Evolutionary conservation across 1,140 invertebrate genomes (phyloP).

Genomic region (Drosophila tani): DNA sequence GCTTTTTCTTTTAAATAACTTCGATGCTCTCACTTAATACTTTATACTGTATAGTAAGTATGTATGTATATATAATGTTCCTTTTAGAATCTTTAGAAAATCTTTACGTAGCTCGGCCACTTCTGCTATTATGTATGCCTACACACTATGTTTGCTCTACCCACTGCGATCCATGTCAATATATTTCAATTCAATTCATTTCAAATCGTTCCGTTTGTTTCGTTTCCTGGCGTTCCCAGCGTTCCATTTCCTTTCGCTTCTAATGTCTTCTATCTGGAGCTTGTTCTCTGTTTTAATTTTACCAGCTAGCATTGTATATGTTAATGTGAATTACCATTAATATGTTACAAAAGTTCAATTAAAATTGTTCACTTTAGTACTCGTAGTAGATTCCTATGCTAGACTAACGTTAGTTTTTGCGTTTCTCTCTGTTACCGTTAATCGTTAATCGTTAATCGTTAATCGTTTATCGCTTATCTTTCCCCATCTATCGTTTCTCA

Average conservation of each 20-base stretch:
- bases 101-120: slow-evolving; percentile 77
- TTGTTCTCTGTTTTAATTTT: slow-evolving; percentile 15
- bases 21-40: slow-evolving; percentile 76
- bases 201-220: slow-evolving; percentile 8
- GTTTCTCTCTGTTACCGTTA: slow-evolving; percentile 6
- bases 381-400: slow-evolving; percentile 29
- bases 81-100: slow-evolving; percentile 81
- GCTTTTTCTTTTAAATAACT: slow-evolving; percentile 54
- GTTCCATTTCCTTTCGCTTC: slow-evolving; percentile 14
- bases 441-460: slow-evolving; percentile 6
- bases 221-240: not conserved
- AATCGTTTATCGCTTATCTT: not conserved
- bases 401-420: slow-evolving; percentile 25
- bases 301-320: slow-evolving; percentile 43
- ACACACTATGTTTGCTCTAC: slow-evolving; percentile 41
- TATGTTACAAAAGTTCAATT: slow-evolving; percentile 76
- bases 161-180: slow-evolving; percentile 14
- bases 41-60: slow-evolving; percentile 64
- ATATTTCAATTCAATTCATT: slow-evolving; percentile 17
- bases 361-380: slow-evolving; percentile 64
- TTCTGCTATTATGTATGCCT: slow-evolving; percentile 62
- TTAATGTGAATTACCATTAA: slow-evolving; percentile 59
- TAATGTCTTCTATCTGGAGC: slow-evolving; percentile 23
- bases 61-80: slow-evolving; percentile 68
- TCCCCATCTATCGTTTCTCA: not conserved